Evolutionary conservation across 2,888 invertebrate genomes (phyloP).

Genomic region (Pseudococcus viburni): DNA sequence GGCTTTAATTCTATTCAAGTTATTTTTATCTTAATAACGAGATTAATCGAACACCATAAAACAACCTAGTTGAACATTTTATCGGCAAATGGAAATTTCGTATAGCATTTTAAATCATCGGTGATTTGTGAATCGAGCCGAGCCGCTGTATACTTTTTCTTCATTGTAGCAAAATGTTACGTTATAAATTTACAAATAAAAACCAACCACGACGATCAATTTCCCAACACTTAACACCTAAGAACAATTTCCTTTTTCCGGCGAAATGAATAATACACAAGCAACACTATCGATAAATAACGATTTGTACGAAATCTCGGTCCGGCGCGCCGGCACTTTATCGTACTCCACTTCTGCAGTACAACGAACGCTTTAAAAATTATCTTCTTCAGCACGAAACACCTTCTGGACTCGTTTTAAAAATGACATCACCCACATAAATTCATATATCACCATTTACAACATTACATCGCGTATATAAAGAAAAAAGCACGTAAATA

Average conservation of each 20-base stretch:
- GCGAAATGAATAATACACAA: background rate
- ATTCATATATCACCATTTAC: constrained; percentile 17
- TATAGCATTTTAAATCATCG: background rate
- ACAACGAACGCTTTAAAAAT: constrained; percentile 30
- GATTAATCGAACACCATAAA: constrained; percentile 50
- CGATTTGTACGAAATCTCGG: constrained; percentile 25
- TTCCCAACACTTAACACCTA: constrained; percentile 10
- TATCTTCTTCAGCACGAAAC: constrained; percentile 12
- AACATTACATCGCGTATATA: background rate
- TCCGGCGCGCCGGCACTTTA: background rate
- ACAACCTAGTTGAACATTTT: constrained; percentile 11
- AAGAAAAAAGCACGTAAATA: constrained; percentile 6
- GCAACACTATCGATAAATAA: constrained; percentile 26
- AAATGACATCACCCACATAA: constrained; percentile 17
- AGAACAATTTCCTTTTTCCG: constrained; percentile 27
- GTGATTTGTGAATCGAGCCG: constrained; percentile 1
- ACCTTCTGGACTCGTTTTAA: constrained; percentile 1
- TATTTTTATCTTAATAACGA: constrained; percentile 35
- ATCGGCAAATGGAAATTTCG: constrained; percentile 14
- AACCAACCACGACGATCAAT: constrained; percentile 28
- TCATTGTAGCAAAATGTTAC: background rate
- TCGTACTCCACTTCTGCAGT: background rate
- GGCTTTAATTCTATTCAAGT: constrained; percentile 22
- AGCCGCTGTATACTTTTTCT: background rate
- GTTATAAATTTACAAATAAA: constrained; percentile 37